phyloP scores from a whole-genome alignment of 2,797 vertebrate genomes.

The Tolypeutes matacus region DNA sequence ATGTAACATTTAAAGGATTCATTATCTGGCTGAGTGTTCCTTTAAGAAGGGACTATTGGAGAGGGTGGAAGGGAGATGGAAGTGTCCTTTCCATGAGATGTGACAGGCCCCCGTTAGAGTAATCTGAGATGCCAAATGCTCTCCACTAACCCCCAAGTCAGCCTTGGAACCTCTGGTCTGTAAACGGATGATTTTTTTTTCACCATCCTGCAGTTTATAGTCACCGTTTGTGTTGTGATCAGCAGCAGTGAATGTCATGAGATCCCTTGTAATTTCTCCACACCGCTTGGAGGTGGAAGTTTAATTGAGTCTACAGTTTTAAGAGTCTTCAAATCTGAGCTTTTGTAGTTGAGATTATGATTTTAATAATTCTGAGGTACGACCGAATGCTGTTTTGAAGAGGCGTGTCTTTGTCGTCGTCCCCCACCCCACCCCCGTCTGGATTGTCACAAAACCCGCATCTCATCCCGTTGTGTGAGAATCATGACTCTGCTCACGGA shows the following conservation, averaged over 20 bases:
- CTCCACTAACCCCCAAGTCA: background rate
- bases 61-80: constrained; percentile 83
- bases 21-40: constrained; percentile 95
- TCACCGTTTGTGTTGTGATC: background rate
- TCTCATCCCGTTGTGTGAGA: background rate
- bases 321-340: constrained; percentile 25
- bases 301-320: constrained; percentile 24
- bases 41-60: constrained; percentile 94
- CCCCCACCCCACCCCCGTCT: background rate
- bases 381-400: background rate
- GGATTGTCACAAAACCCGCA: background rate
- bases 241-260: background rate
- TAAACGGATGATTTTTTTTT: background rate
- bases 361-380: constrained; percentile 15
- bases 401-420: background rate
- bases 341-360: background rate
- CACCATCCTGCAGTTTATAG: background rate
- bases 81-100: constrained; percentile 82
- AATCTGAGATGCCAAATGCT: constrained; percentile 66
- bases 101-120: constrained; percentile 71
- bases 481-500: no score
- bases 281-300: background rate
- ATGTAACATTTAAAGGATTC: constrained; percentile 97
- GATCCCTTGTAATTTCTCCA: background rate
- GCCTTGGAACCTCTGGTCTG: constrained; percentile 5